Base-by-base conservation (phyloP, 2,113 vertebrate genomes). In the Catharus minimus region DNA sequence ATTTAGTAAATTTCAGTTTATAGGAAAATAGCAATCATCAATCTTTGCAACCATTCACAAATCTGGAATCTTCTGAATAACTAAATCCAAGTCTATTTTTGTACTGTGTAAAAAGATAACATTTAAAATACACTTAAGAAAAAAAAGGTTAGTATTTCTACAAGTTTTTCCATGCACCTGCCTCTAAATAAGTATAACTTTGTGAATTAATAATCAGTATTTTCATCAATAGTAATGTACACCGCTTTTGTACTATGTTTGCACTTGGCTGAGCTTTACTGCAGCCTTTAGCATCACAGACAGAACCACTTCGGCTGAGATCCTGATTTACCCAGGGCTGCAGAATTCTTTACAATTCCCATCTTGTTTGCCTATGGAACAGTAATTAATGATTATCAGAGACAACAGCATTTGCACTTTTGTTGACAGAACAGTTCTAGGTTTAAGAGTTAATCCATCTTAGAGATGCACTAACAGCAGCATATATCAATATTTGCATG, bases 281-380 rank as follows among this genome's bases (percentile, higher is more conserved):
- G 82, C 93, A 91, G 80, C 67, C 90, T 93, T 84, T 41, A 91
- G 82, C 73, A 94, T 62, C 84, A 85, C 28, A 74, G 67, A 85
- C 28, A 74, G 64, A 86, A 95, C 22, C 61, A 67, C 80, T 94
- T 64, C 91, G 87, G 86, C 89, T 57, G 64, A 69, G 80, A 86
- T 90, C 68, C 72, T 53, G 57, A 95, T 69, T 50, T 92, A 55
- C 65, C 96, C 89, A 82, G 78, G 65, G 88, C 77, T 89, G 82
- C 67, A 93, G 87, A 90, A 92, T 92, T 93, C 85, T 94, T 95
- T 83, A 90, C 47, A 91, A 91, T 91, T 93, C 77, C 68, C 65
- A 85, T 62, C 65, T 88, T 4, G 5, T 91, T 94, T 90, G 74
- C 68, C 82, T 92, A 68, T 74, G 74, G 90, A 97, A 95, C 71